Evolutionary conservation across 2,113 vertebrate genomes (phyloP).

Genomic region (Erythrocercus mccallii): DNA sequence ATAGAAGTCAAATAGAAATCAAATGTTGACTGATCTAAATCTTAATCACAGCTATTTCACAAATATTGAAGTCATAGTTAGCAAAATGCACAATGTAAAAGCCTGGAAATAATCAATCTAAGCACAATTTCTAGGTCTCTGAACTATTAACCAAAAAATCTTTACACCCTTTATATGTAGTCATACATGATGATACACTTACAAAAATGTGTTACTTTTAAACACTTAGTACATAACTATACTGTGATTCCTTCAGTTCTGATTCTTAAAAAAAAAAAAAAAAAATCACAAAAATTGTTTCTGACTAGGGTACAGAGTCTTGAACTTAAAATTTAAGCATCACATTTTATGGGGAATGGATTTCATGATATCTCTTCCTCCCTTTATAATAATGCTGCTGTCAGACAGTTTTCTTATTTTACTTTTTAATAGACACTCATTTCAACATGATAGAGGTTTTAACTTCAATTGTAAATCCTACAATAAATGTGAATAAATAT

Average conservation of each 20-base stretch:
- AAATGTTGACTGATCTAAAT: not conserved
- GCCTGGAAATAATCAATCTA: not conserved
- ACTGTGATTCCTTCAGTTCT: not conserved
- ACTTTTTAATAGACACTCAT: not conserved
- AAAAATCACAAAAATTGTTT: accelerated
- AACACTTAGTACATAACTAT: accelerated
- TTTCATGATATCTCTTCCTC: not conserved
- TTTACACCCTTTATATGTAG: not conserved
- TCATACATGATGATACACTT: not conserved
- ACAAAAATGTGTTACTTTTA: not conserved
- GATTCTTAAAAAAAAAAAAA: not conserved
- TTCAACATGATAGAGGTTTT: not conserved
- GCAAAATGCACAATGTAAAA: not conserved
- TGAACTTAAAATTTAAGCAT: not conserved
- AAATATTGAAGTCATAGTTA: not conserved
- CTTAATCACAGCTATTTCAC: not conserved
- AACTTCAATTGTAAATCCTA: not conserved
- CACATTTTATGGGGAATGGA: not conserved
- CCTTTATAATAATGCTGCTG: not conserved
- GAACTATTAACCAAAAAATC: not conserved
- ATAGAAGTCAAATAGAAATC: not conserved
- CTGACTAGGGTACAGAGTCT: not conserved
- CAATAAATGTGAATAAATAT: not conserved
- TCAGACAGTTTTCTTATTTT: not conserved
- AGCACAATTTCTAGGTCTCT: not conserved